A percentile compares a stretch with the other conserved stretches of the same genome.
These are phyloP conservation scores for Archivesica marissinica DNA, from an alignment of 1,140 invertebrate species.

Conservation along the genomic window DNA sequence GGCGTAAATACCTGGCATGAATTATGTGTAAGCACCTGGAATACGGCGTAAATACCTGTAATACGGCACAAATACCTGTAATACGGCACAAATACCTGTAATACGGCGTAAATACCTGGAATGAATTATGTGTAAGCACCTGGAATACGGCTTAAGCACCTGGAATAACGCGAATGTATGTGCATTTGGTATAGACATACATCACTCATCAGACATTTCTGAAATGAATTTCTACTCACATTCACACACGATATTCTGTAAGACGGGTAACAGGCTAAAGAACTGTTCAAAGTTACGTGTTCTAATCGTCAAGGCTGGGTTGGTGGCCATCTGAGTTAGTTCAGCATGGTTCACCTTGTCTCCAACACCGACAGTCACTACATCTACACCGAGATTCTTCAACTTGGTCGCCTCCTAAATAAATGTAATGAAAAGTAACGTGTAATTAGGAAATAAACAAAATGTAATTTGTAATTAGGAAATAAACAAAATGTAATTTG, in stretches of 20 bases:
- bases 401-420: constrained; percentile 18
- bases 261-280: not conserved
- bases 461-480: too few relatives aligned
- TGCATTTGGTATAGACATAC: not conserved
- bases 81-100: too few relatives aligned
- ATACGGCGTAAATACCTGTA: too few relatives aligned
- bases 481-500: too few relatives aligned
- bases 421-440: too few relatives aligned
- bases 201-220: not conserved
- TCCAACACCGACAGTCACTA: constrained; percentile 42
- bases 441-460: too few relatives aligned
- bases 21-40: too few relatives aligned
- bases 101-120: too few relatives aligned
- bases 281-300: not conserved
- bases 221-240: constrained; percentile 1
- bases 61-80: too few relatives aligned
- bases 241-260: constrained; percentile 48
- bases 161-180: not conserved
- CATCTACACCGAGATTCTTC: constrained; percentile 20
- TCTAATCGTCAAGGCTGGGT: constrained; percentile 27
- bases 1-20: too few relatives aligned
- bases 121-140: too few relatives aligned
- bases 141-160: not conserved
- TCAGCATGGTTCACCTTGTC: constrained; percentile 27
- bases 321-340: constrained; percentile 32